These are phyloP conservation scores for Scarus forsteni DNA, from an alignment of 2,797 vertebrate genomes.

Conservation along the genomic window DNA sequence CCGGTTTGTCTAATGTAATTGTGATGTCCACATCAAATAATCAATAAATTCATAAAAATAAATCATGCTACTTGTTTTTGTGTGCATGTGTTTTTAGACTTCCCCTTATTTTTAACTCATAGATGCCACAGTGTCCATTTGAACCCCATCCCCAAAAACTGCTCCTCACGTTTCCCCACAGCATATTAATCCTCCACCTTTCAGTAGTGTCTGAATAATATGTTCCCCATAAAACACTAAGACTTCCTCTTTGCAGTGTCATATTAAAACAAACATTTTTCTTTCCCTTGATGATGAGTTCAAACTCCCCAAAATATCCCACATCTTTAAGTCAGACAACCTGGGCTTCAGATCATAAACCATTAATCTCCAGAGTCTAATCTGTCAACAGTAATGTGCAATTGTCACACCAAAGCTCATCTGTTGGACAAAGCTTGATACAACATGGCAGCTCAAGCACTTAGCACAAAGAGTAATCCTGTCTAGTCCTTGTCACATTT, in stretches of 20 bases:
- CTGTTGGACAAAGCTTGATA: constrained; percentile 35
- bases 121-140: constrained; percentile 35
- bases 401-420: constrained; percentile 14
- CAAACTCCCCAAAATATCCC: constrained; percentile 2
- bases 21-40: too few species aligned
- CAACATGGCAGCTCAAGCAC: constrained; percentile 55
- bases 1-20: too few species aligned
- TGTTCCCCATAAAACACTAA: constrained; percentile 6
- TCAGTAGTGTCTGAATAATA: background rate
- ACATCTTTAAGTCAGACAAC: constrained; percentile 19
- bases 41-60: too few species aligned
- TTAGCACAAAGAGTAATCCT: constrained; percentile 22
- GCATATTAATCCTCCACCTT: constrained; percentile 17
- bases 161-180: constrained; percentile 7
- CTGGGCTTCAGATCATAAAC: constrained; percentile 19
- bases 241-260: background rate
- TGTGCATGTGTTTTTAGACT: background rate
- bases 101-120: constrained; percentile 6
- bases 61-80: background rate
- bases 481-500: constrained; percentile 51
- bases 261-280: constrained; percentile 3
- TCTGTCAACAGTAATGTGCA: constrained; percentile 5
- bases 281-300: background rate
- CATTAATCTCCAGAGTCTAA: constrained; percentile 16
- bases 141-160: constrained; percentile 16